phyloP scores from a whole-genome alignment of 2,888 invertebrate species.

The Synergus laeviventris region DNA sequence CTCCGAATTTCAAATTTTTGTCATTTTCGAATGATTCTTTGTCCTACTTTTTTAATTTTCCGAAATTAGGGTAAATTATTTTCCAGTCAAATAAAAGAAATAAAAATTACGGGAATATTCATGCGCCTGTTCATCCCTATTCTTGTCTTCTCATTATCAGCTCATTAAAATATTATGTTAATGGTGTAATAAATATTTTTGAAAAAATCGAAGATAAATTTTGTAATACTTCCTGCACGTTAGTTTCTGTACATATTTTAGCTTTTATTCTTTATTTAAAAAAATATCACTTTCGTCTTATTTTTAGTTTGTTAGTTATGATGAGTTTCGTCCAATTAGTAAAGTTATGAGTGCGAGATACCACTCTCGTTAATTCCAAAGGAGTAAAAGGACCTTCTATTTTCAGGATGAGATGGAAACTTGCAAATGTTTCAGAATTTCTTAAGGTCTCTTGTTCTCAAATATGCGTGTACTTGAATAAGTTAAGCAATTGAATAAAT shows the following conservation, averaged over 20 bases:
- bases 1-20: too few relatives aligned
- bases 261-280: not conserved
- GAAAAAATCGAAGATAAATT: not conserved
- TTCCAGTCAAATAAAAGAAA: too few relatives aligned
- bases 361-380: slow-evolving; percentile 18
- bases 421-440: not conserved
- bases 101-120: too few relatives aligned
- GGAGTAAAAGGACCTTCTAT: slow-evolving; percentile 10
- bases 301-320: slow-evolving; percentile 18
- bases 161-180: too few relatives aligned
- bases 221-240: not conserved
- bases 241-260: not conserved
- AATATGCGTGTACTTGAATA: too few relatives aligned
- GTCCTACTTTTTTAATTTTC: too few relatives aligned
- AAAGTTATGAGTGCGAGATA: slow-evolving; percentile 10
- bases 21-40: too few relatives aligned
- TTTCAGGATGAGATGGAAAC: not conserved
- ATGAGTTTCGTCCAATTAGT: slow-evolving; percentile 24
- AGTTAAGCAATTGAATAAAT: too few relatives aligned
- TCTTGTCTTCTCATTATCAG: too few relatives aligned
- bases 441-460: not conserved
- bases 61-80: too few relatives aligned
- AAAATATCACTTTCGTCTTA: slow-evolving; percentile 6
- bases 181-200: not conserved
- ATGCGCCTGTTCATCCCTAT: too few relatives aligned